Evolutionary conservation across 1,140 invertebrate species (phyloP).

Genomic region (Sarcophaga bullata): DNA sequence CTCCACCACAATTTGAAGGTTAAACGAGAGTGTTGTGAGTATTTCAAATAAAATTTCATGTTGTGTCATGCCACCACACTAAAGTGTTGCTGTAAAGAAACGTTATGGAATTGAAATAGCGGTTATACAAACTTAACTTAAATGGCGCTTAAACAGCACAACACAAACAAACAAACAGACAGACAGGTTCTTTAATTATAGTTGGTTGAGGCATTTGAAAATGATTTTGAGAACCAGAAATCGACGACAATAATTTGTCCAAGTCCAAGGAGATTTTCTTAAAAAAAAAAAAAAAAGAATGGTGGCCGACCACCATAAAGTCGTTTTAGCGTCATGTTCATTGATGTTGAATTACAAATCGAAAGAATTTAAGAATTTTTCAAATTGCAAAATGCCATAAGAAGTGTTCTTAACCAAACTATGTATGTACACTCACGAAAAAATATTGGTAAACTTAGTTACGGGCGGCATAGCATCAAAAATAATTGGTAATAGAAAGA

Average conservation of each 20-base stretch:
- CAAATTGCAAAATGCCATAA: too few relatives aligned
- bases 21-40: not conserved
- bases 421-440: too few relatives aligned
- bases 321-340: too few relatives aligned
- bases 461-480: too few relatives aligned
- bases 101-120: conserved; percentile 13
- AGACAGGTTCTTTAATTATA: too few relatives aligned
- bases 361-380: too few relatives aligned
- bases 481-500: too few relatives aligned
- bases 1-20: conserved; percentile 1
- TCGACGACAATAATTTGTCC: not conserved
- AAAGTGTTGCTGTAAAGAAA: not conserved
- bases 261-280: conserved; percentile 18
- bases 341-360: too few relatives aligned
- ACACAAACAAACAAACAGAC: too few relatives aligned
- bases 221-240: not conserved
- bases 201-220: not conserved
- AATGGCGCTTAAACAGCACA: not conserved
- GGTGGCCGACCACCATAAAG: too few relatives aligned
- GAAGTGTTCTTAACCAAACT: too few relatives aligned
- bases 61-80: not conserved
- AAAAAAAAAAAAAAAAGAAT: not conserved
- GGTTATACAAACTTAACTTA: not conserved
- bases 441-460: too few relatives aligned
- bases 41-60: not conserved